A percentile compares a stretch with the other conserved stretches of the same genome.
Evolutionary conservation across 2,888 invertebrate genomes (phyloP).

Genomic region (Orthosia cruda): DNA sequence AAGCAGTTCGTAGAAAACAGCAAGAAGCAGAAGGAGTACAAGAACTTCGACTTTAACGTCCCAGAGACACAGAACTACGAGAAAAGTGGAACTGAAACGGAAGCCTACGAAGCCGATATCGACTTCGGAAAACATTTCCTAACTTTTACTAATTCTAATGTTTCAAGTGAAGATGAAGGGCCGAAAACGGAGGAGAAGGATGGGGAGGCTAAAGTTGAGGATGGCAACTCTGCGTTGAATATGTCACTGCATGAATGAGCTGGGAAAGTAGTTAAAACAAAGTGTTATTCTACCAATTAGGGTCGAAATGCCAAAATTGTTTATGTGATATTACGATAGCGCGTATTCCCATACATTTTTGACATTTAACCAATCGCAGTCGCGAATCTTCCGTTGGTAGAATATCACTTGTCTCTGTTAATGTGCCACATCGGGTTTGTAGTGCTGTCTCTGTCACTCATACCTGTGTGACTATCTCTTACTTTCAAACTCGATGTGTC

Average conservation of each 20-base stretch:
- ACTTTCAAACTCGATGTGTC: background rate
- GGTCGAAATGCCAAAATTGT: too few species aligned
- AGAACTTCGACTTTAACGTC: conserved; percentile 71
- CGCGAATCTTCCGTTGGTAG: too few species aligned
- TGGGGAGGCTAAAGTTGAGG: conserved; percentile 66
- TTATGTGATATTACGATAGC: too few species aligned
- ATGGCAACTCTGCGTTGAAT: conserved; percentile 79
- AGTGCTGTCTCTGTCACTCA: background rate
- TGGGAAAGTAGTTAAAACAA: too few species aligned
- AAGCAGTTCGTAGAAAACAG: conserved; percentile 92
- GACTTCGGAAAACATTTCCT: conserved; percentile 89
- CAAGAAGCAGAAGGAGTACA: conserved; percentile 87
- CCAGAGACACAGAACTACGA: conserved; percentile 72
- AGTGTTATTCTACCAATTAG: too few species aligned
- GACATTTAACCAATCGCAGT: too few species aligned
- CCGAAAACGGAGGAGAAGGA: conserved; percentile 69
- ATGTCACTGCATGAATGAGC: conserved; percentile 84
- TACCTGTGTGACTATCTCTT: background rate
- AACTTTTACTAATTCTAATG: conserved; percentile 72
- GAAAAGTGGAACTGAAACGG: conserved; percentile 77
- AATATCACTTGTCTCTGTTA: background rate
- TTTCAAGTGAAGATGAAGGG: conserved; percentile 85
- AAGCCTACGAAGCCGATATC: conserved; percentile 78
- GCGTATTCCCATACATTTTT: too few species aligned
- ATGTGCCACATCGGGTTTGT: background rate